Base-by-base conservation (phyloP, 2,797 vertebrate genomes). In the Margarornis squamiger region DNA sequence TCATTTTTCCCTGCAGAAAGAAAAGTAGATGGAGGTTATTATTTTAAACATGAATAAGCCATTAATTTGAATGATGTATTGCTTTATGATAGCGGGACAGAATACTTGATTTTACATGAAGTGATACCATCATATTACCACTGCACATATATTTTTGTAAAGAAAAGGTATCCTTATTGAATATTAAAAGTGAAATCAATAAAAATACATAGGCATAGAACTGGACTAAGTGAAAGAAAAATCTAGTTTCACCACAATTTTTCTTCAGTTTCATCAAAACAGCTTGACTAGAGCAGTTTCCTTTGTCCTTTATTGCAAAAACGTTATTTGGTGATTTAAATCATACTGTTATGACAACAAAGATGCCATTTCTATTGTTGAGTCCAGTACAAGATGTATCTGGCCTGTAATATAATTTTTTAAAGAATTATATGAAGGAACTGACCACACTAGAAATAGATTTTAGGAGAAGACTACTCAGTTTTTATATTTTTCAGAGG, bases 1-100 rank as follows among this genome's bases (percentile, higher is more conserved):
- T 99, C 99, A 75, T 99, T 99, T 98, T 99, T 99, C 54, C 99
- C 99, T 99, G 95, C 77, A 77, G 92, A 96, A 92, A 97, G 36
- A 77, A 86, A 66, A 95, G 81, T 10, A 83, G 24, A 78, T 61
- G 62, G 62, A 86, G 36, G 72, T 90, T 84, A 24, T 78, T 91
- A 32, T 63, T 95, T 93, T 85, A 46, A 88, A 63, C 13, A 58
- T 36, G 57, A 88, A 62, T 62, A 87, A 90, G 20, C 4, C 85
- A 72, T 81, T 87, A 89, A 62, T 91, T 43, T 73, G 26, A 84
- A 84, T 45, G 3, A 45, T 49, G 19, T 46, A 62, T 86, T 82
- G 90, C 29, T 85, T 89, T 48, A 58, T 51, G 49, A 72, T 68
- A 74, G 38, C 49, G 6, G 32, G 45, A 12, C 62, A 65, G 27